Evolutionary conservation across 2,797 vertebrate species (phyloP), one percentile per base, ranked within the genome.

Genomic region (Hafferia zeledoni): DNA sequence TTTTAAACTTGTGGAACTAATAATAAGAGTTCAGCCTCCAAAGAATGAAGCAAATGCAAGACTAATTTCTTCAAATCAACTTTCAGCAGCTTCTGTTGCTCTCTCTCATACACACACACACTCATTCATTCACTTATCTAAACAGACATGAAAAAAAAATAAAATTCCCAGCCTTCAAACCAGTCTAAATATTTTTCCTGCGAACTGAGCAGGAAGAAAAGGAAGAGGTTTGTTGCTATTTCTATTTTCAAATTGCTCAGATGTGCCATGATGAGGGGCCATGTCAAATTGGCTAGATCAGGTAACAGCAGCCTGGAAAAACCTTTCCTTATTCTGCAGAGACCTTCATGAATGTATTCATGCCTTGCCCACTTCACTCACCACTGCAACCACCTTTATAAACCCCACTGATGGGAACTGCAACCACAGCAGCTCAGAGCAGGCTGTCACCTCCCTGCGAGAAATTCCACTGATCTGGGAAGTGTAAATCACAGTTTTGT

Each of bases 141-240:
- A 95, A 96, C 85, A 93, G 82, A 79, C 35, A 67, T 10, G n/a
- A 76, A 72, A 79, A 89, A 89, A 86, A 33, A 7, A 41, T 60
- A 35, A 74, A 77, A 57, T 59, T 63, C 41, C 56, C 68, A 90
- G 46, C 83, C n/a, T 93, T 95, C 95, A 94, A 93, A 95, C 67
- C 27, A 95, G 87, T 87, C 86, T 94, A 96, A 97, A 92, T 95
- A 94, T 96, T 94, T 95, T 96, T 87, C 68, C 60, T 93, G 90
- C 80, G 81, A 93, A 82, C 70, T 80, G 90, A 94, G 89, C 77
- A 96, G 87, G 71, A 93, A 95, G 87, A 90, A 94, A 89, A 95
- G 80, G 89, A 97, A 95, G 77, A 92, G 77, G 81, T 94, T 93
- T 96, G 69, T 93, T 96, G 83, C 53, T 74, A 44, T 79, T 94